These are phyloP conservation scores for Trogon melanurus DNA, from an alignment of 2,113 vertebrate genomes.

Conservation along the genomic window DNA sequence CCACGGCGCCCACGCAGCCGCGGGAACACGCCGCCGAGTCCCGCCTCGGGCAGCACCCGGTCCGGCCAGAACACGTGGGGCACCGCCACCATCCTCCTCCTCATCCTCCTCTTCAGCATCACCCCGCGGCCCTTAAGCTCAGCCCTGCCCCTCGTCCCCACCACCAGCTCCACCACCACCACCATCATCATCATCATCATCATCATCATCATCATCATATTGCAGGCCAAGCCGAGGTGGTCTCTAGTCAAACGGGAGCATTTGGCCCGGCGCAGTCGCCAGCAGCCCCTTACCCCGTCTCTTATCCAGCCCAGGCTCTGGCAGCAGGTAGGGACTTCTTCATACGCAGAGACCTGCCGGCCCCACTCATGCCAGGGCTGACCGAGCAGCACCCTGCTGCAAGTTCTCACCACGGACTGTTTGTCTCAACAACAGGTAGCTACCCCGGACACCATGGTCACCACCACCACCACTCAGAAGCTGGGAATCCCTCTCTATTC, in stretches of 20 bases:
- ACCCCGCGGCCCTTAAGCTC: slow-evolving; percentile 91
- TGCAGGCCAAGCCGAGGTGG: slow-evolving; percentile 88
- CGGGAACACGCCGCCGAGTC: slow-evolving; percentile 87
- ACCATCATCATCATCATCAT: slow-evolving; percentile 75
- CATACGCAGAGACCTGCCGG: slow-evolving; percentile 87
- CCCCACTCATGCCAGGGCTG: slow-evolving; percentile 86
- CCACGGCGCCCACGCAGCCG: slow-evolving; percentile 85
- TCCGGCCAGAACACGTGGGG: slow-evolving; percentile 91
- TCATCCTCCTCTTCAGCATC: slow-evolving; percentile 82
- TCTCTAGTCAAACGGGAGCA: slow-evolving; percentile 86
- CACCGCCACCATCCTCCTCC: slow-evolving; percentile 87
- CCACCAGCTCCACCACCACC: slow-evolving; percentile 81
- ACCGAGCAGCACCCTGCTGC: slow-evolving; percentile 82
- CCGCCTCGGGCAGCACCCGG: slow-evolving; percentile 86
- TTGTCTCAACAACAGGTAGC: slow-evolving; percentile 99
- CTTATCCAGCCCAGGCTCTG: slow-evolving; percentile 83
- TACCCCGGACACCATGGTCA: slow-evolving; percentile 97
- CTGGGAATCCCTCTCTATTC: slow-evolving; percentile 89
- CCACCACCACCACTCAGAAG: slow-evolving; percentile 85
- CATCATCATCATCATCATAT: slow-evolving; percentile 83
- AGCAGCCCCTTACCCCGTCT: slow-evolving; percentile 79
- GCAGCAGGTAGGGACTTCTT: slow-evolving; percentile 92
- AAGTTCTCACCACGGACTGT: slow-evolving; percentile 94
- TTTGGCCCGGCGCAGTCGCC: slow-evolving; percentile 86
- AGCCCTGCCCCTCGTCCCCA: slow-evolving; percentile 95